Evolutionary conservation across 92 coral and sea anemone genomes (phyloP).

Genomic region (Phenganax marumi): DNA sequence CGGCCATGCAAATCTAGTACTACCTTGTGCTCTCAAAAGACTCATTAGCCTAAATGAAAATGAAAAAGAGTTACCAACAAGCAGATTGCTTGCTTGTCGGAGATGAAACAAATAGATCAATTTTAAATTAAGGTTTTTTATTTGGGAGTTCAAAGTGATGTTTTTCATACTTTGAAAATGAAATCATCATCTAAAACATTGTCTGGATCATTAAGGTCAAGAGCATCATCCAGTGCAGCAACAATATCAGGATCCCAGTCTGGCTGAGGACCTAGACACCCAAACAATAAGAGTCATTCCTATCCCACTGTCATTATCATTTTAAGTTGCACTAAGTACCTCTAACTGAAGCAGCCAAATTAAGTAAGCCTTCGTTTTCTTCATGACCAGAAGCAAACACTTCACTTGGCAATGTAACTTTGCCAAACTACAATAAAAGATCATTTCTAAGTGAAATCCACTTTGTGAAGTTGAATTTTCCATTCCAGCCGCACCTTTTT

Average conservation of each 20-base stretch:
- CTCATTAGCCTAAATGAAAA: constrained; percentile 2
- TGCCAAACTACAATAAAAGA: constrained; percentile 70
- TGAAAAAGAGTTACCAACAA: neutral
- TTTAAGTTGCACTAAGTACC: constrained; percentile 20
- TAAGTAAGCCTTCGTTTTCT: constrained; percentile 78
- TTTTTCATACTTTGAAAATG: constrained; percentile 62
- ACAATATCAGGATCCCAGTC: constrained; percentile 97
- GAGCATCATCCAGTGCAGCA: constrained; percentile 94
- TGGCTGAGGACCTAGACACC: constrained; percentile 79
- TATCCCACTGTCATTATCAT: too few species aligned
- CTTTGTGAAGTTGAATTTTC: neutral
- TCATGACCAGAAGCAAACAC: constrained; percentile 83
- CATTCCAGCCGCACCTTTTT: neutral
- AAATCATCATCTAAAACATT: constrained; percentile 86
- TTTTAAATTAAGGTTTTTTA: too few species aligned
- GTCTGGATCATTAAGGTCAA: constrained; percentile 76
- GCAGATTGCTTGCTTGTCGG: too few species aligned
- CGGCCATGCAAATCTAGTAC: neutral
- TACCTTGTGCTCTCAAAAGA: constrained; percentile 9
- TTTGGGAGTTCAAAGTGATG: too few species aligned
- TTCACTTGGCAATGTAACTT: constrained; percentile 72
- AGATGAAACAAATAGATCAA: too few species aligned
- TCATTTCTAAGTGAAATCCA: neutral
- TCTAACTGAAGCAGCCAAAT: constrained; percentile 79
- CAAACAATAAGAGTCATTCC: neutral